These are phyloP conservation scores for Ibidorhyncha struthersii DNA, from an alignment of 2,113 vertebrate genomes.

Conservation along the genomic window DNA sequence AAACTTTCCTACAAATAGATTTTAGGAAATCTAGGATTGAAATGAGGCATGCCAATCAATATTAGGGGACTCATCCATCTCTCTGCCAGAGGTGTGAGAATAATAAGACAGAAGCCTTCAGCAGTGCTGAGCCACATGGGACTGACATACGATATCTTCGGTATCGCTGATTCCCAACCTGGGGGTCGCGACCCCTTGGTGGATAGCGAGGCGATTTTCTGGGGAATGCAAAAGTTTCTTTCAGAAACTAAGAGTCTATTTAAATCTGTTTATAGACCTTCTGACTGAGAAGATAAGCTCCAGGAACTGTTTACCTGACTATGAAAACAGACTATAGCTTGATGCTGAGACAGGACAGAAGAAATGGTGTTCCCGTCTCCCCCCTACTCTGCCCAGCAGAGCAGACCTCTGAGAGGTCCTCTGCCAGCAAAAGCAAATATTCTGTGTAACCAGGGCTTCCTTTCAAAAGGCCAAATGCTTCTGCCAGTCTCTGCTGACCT, in stretches of 20 bases:
- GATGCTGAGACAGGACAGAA: neutral
- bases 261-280: slow-evolving; percentile 60
- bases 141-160: slow-evolving; percentile 48
- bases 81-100: slow-evolving; percentile 1
- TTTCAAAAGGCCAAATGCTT: neutral
- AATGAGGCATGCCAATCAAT: neutral
- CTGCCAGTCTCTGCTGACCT: neutral
- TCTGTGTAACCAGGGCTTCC: neutral
- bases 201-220: slow-evolving; percentile 30
- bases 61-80: neutral
- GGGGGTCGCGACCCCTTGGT: neutral
- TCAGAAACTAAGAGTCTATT: neutral
- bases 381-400: neutral
- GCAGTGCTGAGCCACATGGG: neutral
- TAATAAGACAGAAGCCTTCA: slow-evolving; percentile 42
- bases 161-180: neutral
- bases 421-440: neutral
- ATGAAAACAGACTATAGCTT: neutral
- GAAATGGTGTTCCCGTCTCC: neutral
- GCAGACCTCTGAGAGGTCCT: neutral
- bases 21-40: slow-evolving; percentile 20
- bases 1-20: neutral
- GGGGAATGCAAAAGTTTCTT: neutral
- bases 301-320: neutral
- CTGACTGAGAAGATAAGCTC: slow-evolving; percentile 39